Evolutionary conservation across 2,797 vertebrate species (phyloP).

Genomic region (Triplophysa bombifrons): DNA sequence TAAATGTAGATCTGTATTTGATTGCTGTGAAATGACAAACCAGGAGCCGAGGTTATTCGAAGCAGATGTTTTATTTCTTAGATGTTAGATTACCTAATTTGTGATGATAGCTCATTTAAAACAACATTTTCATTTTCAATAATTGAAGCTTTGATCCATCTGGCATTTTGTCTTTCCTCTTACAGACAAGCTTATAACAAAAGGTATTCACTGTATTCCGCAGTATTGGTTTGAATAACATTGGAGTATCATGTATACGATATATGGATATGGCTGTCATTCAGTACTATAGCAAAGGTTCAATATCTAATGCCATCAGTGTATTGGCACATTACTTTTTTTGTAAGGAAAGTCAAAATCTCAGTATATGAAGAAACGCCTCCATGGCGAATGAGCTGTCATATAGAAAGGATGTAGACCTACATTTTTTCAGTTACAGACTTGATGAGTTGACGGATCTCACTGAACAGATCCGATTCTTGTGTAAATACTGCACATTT

Average conservation of each 20-base stretch:
- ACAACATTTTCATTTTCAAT: not conserved
- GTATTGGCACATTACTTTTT: not conserved
- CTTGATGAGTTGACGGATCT: not conserved
- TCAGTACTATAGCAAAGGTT: not conserved
- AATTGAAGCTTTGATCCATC: too few species aligned
- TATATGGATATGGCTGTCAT: not conserved
- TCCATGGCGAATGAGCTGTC: too few species aligned
- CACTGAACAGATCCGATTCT: too few species aligned
- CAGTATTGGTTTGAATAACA: not conserved
- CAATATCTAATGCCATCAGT: not conserved
- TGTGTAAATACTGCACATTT: constrained; percentile 8
- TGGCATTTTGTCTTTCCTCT: too few species aligned
- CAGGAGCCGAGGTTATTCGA: not conserved
- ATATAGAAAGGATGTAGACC: too few species aligned
- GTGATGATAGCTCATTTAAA: not conserved
- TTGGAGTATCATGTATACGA: not conserved
- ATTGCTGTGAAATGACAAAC: not conserved
- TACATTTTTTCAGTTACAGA: not conserved
- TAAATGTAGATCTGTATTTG: not conserved
- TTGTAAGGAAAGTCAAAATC: too few species aligned
- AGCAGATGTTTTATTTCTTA: not conserved
- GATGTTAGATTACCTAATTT: not conserved
- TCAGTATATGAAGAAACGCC: too few species aligned
- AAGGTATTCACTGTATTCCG: not conserved
- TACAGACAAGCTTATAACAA: too few species aligned